Percentiles rank a stretch among this genome's conserved stretches.
These are phyloP conservation scores for Pantherophis guttatus DNA, from an alignment of 2,113 vertebrate genomes.

Conservation along the genomic window DNA sequence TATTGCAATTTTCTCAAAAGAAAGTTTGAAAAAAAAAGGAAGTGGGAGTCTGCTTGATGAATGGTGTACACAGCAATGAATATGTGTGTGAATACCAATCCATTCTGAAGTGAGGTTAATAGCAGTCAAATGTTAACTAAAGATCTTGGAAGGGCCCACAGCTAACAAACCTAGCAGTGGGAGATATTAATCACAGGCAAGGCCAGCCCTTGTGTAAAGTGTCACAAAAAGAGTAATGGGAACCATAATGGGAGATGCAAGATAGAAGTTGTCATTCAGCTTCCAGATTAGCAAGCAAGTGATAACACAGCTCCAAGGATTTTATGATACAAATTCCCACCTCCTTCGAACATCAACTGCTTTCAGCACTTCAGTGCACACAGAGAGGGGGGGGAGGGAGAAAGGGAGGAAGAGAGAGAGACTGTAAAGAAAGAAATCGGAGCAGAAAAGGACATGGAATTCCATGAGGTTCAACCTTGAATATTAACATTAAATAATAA, in stretches of 20 bases:
- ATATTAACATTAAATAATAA: not conserved
- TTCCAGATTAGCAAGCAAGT: constrained; percentile 35
- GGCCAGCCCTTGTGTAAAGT: constrained; percentile 42
- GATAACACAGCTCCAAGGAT: not conserved
- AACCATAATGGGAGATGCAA: constrained; percentile 45
- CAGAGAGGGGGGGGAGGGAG: no score
- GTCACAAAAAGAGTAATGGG: constrained; percentile 56
- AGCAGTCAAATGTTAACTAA: constrained; percentile 59
- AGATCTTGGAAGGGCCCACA: constrained; percentile 39
- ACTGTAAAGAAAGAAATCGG: not conserved
- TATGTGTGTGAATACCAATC: constrained; percentile 40
- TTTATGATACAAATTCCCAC: constrained; percentile 29
- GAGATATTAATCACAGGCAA: constrained; percentile 62
- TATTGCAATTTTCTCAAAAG: constrained; percentile 39
- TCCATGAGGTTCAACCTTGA: not conserved
- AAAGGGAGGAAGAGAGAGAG: no score
- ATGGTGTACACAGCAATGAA: constrained; percentile 43
- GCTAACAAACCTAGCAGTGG: constrained; percentile 46
- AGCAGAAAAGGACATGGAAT: not conserved
- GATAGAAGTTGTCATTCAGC: constrained; percentile 44
- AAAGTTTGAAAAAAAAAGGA: constrained; percentile 2
- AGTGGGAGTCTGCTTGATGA: constrained; percentile 12
- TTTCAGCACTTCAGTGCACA: not conserved
- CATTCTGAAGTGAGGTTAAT: constrained; percentile 56
- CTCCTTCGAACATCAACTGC: not conserved